Conservation (phyloP, 2,113 vertebrate genomes). For the Dipodomys spectabilis region DNA sequence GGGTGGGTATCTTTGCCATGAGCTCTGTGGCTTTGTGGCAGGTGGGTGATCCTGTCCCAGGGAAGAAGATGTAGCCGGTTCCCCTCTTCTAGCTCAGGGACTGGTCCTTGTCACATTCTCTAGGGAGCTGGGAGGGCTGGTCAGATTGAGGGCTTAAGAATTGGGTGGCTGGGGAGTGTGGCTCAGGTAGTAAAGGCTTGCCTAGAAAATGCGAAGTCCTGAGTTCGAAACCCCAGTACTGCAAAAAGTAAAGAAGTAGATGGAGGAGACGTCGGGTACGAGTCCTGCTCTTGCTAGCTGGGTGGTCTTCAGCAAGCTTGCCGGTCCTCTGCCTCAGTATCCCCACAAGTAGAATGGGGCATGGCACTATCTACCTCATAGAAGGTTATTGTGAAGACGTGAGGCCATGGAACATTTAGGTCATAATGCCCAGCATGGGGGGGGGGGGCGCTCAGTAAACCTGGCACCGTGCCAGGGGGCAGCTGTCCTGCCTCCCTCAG, state of each 20-base stretch:
- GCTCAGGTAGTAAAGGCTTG: too few species aligned
- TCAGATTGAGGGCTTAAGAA: not conserved
- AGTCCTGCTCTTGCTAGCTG: not conserved
- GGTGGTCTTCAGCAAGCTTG: not conserved
- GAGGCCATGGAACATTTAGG: not conserved
- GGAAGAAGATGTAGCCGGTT: not conserved
- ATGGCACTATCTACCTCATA: constrained; percentile 59
- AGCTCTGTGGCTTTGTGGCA: not conserved
- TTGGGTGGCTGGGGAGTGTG: too few species aligned
- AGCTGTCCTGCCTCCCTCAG: not conserved
- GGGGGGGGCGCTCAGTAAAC: not conserved
- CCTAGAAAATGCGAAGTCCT: too few species aligned
- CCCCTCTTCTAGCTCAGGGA: not conserved
- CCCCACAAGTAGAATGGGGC: constrained; percentile 44
- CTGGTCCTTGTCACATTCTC: not conserved
- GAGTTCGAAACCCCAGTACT: too few species aligned
- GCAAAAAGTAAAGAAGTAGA: too few species aligned
- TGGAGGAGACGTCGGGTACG: not conserved
- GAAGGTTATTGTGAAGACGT: constrained; percentile 71
- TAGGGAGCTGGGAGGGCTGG: not conserved
- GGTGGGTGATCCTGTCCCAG: not conserved
- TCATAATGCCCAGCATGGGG: constrained; percentile 53
- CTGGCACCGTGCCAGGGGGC: not conserved
- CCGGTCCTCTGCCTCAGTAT: constrained; percentile 4
- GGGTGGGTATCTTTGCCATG: too few species aligned